Conservation (phyloP, 64 coral and sea anemone genomes). For the Acropora tenuis region DNA sequence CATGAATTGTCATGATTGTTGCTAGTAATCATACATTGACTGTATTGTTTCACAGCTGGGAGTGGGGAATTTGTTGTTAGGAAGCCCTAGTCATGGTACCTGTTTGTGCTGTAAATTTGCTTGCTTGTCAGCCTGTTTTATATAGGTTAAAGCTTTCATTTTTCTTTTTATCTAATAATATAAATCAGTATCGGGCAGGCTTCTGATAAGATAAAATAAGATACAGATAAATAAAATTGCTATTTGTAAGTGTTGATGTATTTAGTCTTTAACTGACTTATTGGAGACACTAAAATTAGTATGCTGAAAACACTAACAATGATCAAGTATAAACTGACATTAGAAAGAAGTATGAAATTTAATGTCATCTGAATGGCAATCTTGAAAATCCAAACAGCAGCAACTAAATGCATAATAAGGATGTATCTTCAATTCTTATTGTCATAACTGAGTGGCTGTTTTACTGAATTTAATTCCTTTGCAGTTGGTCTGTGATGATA, state of each 20-base stretch:
- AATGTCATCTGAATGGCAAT: background rate
- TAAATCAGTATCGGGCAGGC: too few relatives aligned
- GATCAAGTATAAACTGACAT: background rate
- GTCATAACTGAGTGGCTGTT: background rate
- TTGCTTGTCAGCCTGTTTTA: too few relatives aligned
- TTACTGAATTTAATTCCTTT: background rate
- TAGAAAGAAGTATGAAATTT: too few relatives aligned
- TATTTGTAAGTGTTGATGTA: too few relatives aligned
- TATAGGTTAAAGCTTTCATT: too few relatives aligned
- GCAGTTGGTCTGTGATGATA: slow-evolving; percentile 55
- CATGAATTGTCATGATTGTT: background rate
- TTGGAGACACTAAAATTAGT: slow-evolving; percentile 4
- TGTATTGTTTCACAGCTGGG: background rate
- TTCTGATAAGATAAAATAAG: too few relatives aligned
- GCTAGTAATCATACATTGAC: background rate
- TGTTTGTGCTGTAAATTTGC: too few relatives aligned
- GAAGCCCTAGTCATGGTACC: too few relatives aligned
- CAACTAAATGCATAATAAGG: background rate
- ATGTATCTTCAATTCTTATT: background rate
- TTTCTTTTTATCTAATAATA: too few relatives aligned
- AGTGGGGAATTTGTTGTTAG: background rate
- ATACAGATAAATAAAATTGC: too few relatives aligned
- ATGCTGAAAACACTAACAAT: background rate
- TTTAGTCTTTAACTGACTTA: background rate
- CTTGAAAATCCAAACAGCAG: background rate